Evolutionary conservation across 2,113 vertebrate genomes (phyloP).

Genomic region (Cinclus cinclus): DNA sequence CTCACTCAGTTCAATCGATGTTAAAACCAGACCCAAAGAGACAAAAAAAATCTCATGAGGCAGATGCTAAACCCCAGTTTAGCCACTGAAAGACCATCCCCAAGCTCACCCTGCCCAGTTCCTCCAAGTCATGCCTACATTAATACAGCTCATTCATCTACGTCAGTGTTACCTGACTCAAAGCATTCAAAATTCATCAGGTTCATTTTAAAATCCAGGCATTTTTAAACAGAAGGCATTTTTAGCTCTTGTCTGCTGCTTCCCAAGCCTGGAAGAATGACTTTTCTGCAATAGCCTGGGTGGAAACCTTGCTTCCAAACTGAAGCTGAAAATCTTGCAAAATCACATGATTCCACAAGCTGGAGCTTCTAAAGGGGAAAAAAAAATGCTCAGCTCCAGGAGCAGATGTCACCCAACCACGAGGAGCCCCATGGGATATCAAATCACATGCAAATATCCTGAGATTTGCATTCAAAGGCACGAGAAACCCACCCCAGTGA

Average conservation of each 20-base stretch:
- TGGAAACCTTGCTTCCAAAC: constrained; percentile 40
- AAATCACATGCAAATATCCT: background rate
- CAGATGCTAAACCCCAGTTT: background rate
- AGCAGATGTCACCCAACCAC: constrained; percentile 53
- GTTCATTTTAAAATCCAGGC: constrained; percentile 26
- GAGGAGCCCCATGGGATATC: constrained; percentile 40
- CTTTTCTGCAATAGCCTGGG: constrained; percentile 47
- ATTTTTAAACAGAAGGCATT: constrained; percentile 36
- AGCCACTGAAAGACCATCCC: background rate
- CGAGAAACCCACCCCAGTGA: background rate
- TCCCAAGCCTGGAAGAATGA: constrained; percentile 4
- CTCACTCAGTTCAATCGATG: background rate
- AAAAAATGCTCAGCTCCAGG: background rate
- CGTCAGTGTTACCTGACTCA: constrained; percentile 17
- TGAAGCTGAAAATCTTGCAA: constrained; percentile 32
- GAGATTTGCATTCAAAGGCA: background rate
- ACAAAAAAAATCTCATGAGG: background rate
- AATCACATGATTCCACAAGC: constrained; percentile 56
- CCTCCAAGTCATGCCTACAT: background rate
- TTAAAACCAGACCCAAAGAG: background rate
- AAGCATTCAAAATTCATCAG: constrained; percentile 51
- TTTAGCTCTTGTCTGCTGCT: constrained; percentile 32
- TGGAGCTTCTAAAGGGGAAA: constrained; percentile 4
- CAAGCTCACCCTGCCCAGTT: background rate
- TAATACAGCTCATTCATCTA: constrained; percentile 4